Percentiles rank a stretch among this genome's conserved stretches.
Conservation (phyloP, 1,140 invertebrate species). For the Lamellibrachia luymesi region DNA sequence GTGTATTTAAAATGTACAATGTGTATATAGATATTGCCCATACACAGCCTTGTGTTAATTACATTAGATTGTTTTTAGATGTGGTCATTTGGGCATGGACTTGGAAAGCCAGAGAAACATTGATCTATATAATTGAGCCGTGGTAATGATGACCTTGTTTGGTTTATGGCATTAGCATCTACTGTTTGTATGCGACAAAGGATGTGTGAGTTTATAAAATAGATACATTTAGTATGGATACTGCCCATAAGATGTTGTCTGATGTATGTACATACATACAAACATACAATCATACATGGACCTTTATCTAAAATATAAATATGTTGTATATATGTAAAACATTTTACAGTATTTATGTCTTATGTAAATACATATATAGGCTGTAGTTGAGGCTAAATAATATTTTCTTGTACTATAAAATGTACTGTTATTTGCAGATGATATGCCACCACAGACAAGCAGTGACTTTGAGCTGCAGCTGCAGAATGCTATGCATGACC, state of each 20-base stretch:
- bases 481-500: slow-evolving; percentile 16
- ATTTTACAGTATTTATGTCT: too few species aligned
- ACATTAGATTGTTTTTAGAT: not conserved
- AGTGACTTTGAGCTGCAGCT: slow-evolving; percentile 24
- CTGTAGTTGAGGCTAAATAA: not conserved
- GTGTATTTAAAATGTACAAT: not conserved
- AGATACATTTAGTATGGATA: too few species aligned
- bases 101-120: not conserved
- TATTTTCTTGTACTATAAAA: not conserved
- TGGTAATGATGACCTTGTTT: too few species aligned
- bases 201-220: too few species aligned
- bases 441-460: slow-evolving; percentile 7
- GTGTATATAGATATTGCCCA: not conserved
- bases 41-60: not conserved
- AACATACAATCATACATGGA: too few species aligned
- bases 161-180: too few species aligned
- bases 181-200: too few species aligned
- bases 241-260: too few species aligned
- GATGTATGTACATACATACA: too few species aligned
- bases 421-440: slow-evolving; percentile 13
- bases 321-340: too few species aligned
- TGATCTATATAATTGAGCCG: not conserved
- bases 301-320: too few species aligned
- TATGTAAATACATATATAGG: not conserved
- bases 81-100: not conserved